These are phyloP conservation scores for Aleiodes testaceus DNA, from an alignment of 2,888 invertebrate genomes.

Conservation along the genomic window DNA sequence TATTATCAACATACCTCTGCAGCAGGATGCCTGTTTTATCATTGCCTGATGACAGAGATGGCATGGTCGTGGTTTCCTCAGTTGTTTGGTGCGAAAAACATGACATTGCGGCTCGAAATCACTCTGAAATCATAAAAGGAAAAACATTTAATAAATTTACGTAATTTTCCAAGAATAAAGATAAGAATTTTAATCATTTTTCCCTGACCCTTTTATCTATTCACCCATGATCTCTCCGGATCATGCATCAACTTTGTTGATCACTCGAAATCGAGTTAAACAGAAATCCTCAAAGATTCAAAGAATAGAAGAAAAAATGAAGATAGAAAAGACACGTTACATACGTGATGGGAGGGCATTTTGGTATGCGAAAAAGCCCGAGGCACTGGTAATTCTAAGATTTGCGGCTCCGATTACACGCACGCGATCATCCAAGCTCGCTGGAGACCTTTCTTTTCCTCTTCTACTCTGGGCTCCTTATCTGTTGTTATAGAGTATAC, in stretches of 20 bases:
- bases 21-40: slow-evolving; percentile 83
- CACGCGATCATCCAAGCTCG: slow-evolving; percentile 60
- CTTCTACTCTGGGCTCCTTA: slow-evolving; percentile 41
- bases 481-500: slow-evolving; percentile 33
- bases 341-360: slow-evolving; percentile 32
- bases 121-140: slow-evolving; percentile 76
- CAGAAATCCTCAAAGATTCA: background rate
- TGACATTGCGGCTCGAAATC: slow-evolving; percentile 81
- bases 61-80: slow-evolving; percentile 84
- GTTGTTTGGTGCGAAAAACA: slow-evolving; percentile 83
- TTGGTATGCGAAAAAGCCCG: slow-evolving; percentile 58
- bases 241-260: slow-evolving; percentile 9
- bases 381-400: slow-evolving; percentile 55
- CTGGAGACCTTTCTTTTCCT: slow-evolving; percentile 30
- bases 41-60: slow-evolving; percentile 87
- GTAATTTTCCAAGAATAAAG: no score
- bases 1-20: slow-evolving; percentile 79
- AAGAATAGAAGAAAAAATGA: background rate
- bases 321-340: slow-evolving; percentile 11
- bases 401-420: slow-evolving; percentile 63
- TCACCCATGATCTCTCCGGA: no score
- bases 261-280: background rate
- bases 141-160: slow-evolving; percentile 35
- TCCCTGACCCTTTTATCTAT: no score
- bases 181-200: no score